phyloP scores from a whole-genome alignment of 2,797 vertebrate genomes.

The Phyllotis vaccarum region DNA sequence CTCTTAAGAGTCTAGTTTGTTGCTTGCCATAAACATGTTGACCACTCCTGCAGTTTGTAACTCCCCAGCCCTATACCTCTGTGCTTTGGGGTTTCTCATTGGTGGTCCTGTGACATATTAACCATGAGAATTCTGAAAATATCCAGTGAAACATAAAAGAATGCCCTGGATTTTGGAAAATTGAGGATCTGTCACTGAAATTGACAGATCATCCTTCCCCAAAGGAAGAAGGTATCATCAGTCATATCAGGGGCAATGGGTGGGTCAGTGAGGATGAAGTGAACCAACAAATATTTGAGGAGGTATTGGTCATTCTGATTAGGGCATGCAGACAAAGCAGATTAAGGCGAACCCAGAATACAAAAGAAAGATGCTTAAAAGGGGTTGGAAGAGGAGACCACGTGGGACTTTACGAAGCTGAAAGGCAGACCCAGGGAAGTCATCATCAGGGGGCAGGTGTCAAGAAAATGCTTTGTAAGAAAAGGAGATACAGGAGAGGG shows the following conservation, averaged over 20 bases:
- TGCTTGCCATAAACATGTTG: constrained; percentile 22
- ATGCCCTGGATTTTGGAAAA: constrained; percentile 31
- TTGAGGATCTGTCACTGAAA: not conserved
- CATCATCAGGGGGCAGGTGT: constrained; percentile 71
- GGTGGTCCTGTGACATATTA: not conserved
- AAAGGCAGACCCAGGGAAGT: constrained; percentile 76
- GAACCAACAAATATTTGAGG: constrained; percentile 43
- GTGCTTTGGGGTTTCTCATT: constrained; percentile 16
- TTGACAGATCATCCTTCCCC: not conserved
- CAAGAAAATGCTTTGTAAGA: constrained; percentile 78
- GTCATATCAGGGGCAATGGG: not conserved
- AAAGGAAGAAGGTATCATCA: constrained; percentile 50
- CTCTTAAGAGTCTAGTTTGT: not conserved
- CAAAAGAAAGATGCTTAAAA: constrained; percentile 71
- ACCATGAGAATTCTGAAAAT: constrained; percentile 33
- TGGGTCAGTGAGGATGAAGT: constrained; percentile 32
- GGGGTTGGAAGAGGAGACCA: constrained; percentile 49
- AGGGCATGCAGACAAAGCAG: constrained; percentile 70
- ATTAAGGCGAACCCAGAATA: constrained; percentile 63
- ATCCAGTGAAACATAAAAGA: constrained; percentile 37
- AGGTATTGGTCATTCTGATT: constrained; percentile 64
- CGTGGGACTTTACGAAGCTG: constrained; percentile 74
- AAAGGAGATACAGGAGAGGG: constrained; percentile 56
- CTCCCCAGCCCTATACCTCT: not conserved
- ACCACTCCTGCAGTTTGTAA: not conserved